Conservation (phyloP, 1,140 invertebrate genomes). For the Danaus plexippus region DNA sequence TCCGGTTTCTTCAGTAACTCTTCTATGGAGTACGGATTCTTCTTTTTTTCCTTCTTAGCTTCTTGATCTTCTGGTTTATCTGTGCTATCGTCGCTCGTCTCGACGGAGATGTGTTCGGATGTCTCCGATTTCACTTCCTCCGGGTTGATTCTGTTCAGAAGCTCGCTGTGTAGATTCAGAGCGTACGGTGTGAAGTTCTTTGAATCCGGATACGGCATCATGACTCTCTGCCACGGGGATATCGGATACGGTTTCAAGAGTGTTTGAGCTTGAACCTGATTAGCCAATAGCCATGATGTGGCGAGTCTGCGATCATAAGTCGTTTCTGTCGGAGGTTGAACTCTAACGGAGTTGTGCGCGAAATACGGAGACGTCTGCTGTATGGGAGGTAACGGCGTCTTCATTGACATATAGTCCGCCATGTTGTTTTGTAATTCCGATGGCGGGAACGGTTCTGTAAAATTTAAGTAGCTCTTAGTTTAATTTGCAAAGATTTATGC, state of each 20-base stretch:
- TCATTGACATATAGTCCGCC: constrained; percentile 61
- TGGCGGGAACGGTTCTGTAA: constrained; percentile 61
- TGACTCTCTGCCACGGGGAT: constrained; percentile 71
- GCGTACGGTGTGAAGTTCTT: constrained; percentile 61
- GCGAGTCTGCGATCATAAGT: constrained; percentile 72
- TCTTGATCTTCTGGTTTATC: constrained; percentile 74
- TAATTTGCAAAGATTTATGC: too few relatives aligned
- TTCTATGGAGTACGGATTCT: constrained; percentile 89
- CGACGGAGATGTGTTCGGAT: constrained; percentile 67
- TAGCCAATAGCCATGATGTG: constrained; percentile 72
- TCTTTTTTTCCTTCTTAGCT: constrained; percentile 76
- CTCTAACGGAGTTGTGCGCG: constrained; percentile 52
- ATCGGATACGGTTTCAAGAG: constrained; percentile 62
- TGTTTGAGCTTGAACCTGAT: constrained; percentile 62
- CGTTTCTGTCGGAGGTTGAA: constrained; percentile 44
- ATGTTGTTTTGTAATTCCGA: constrained; percentile 53
- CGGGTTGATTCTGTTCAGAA: constrained; percentile 48
- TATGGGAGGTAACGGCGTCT: constrained; percentile 41
- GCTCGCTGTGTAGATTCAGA: constrained; percentile 47
- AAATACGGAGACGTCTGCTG: constrained; percentile 58
- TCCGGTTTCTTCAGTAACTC: constrained; percentile 86
- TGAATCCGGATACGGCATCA: constrained; percentile 67
- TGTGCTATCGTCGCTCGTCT: constrained; percentile 75
- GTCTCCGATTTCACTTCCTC: constrained; percentile 64
- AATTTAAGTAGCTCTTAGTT: background rate